Conservation (phyloP, 2,888 invertebrate species). For the Galerucella nymphaeae region DNA sequence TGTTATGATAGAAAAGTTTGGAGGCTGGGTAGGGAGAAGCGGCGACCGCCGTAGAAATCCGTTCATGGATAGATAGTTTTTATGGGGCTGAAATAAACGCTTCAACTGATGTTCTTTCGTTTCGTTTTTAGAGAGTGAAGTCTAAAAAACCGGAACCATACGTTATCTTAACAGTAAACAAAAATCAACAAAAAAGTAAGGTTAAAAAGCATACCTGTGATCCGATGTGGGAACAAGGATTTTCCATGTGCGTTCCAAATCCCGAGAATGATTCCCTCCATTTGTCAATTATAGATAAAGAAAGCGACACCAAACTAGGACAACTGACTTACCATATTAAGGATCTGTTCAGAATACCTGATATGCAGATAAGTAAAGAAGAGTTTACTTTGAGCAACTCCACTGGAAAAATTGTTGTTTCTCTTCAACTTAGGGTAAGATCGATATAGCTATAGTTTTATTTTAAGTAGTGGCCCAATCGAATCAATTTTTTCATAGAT, state of each 20-base stretch:
- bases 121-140: conserved; percentile 69
- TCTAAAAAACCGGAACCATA: conserved; percentile 83
- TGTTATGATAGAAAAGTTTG: too few relatives aligned
- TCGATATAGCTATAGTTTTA: conserved; percentile 13
- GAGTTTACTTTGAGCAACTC: conserved; percentile 80
- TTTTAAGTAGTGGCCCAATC: not conserved
- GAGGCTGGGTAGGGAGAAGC: too few relatives aligned
- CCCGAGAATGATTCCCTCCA: conserved; percentile 87
- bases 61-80: too few relatives aligned
- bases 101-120: not conserved
- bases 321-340: conserved; percentile 75
- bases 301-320: conserved; percentile 78
- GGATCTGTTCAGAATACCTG: conserved; percentile 73
- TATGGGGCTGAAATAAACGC: too few relatives aligned
- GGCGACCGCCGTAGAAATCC: too few relatives aligned
- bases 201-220: conserved; percentile 82
- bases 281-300: conserved; percentile 84
- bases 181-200: conserved; percentile 75
- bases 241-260: conserved; percentile 89
- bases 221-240: conserved; percentile 93
- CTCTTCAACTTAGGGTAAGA: conserved; percentile 77
- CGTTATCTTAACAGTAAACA: conserved; percentile 80
- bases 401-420: conserved; percentile 76
- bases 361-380: conserved; percentile 78
- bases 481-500: conserved; percentile 50